Evolutionary conservation across 92 coral and sea anemone species (phyloP), one percentile per base, ranked within the genome.

Genomic region (Virgularia gustaviana): DNA sequence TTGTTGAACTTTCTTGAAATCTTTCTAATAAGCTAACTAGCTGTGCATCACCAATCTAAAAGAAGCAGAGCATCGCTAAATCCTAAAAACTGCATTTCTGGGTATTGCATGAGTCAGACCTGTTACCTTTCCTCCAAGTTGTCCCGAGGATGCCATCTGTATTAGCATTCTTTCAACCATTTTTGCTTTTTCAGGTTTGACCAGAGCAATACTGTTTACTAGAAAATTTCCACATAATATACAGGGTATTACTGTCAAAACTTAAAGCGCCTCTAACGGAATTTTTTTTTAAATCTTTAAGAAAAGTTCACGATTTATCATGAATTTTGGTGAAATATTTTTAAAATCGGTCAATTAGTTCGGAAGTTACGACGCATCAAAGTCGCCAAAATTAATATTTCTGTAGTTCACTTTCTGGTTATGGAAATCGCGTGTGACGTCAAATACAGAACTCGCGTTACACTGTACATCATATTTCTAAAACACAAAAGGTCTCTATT

Each of bases 61-160:
- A 31, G 23, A 68, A 37, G 32, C 7, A 0, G 16, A 49, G 1
- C 10, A 29, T 5, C n/a, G 63, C 8, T 4, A 8, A 3, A 22
- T 10, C 6, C 11, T 8, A 31, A 16, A 5, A 24, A 60, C 33
- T 8, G n/a, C 19, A 15, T 4, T 16, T 10, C 67, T 33, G 33
- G 18, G 39, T 39, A 7, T 39, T 39, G 8, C 15, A 39, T 39
- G 8, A 7, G 45, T 39, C 15, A 39, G 15, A 15, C 15, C n/a
- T n/a, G n/a, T 29, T 41, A 86, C 98, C 90, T 89, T 89, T 49
- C 96, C 94, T 29, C 88, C 87, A 49, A 92, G 79, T 66, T 92
- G 98, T 1, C 98, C 98, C 65, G 71, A 71, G 56, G 87, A 85
- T 16, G 98, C 98, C 98, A 92, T 92, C 73, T 92, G 98, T 57